Evolutionary conservation across 2,797 vertebrate genomes (phyloP), one percentile per base, ranked within the genome.

Genomic region (Cirrhinus molitorella): DNA sequence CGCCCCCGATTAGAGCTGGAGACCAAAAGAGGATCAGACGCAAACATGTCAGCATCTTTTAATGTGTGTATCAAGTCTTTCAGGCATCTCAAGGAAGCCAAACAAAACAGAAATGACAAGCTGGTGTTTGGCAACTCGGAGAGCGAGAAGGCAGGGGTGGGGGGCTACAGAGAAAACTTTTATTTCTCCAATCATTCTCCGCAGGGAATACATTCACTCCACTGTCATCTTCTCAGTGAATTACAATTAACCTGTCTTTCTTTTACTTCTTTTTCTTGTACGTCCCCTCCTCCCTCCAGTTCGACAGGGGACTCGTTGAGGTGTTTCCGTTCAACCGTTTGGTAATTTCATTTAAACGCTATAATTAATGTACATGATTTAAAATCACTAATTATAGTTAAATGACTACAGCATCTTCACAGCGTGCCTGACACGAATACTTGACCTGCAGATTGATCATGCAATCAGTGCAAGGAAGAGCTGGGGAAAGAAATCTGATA

Each of bases 101-200:
- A 93, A 94, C 93, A 93, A 95, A 94, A 93, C 90, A 89, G 90
- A 92, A 93, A 92, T 88, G 94, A 93, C 94, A 91, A 43, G 90
- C 85, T 83, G 53, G 68, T 51, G 90, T 85, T 87, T 88, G 79
- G 85, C 91, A 92, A 92, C 90, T 92, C 90, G 79, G 55, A 84
- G 81, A 83, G 57, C 47, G 19, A 53, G 53, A 74, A 78, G 70
- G 59, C 37, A 47, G 65, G 34, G 80, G 31, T n/a, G 45, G 63
- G 77, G 61, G 78, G 57, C 43, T 71, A 11, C 81, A 37, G 80
- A 88, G 78, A 66, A 93, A 95, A 88, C 90, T 93, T 94, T 86
- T 87, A 78, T 82, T 83, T 88, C 77, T 40, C 80, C 80, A 87
- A 82, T 90, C 89, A 45, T 40, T 37, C 61, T 86, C 73, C 80